These are phyloP conservation scores for Taurulus bubalis DNA, from an alignment of 2,113 vertebrate species.

Conservation along the genomic window DNA sequence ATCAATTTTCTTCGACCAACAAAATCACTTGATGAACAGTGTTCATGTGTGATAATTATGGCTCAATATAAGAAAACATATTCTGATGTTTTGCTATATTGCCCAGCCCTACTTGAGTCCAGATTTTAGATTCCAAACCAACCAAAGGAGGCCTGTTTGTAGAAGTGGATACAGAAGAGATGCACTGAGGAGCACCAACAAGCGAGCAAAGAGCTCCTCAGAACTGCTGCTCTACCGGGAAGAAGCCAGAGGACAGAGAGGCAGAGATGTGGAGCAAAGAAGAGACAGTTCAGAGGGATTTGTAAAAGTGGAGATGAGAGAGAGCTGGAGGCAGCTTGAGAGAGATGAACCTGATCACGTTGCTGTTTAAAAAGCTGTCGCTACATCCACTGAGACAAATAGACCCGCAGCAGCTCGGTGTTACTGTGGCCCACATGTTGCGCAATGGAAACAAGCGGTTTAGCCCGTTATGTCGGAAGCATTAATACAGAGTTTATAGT, in stretches of 20 bases:
- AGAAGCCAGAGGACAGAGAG: slow-evolving; percentile 31
- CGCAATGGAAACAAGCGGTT: background rate
- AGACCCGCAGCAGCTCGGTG: background rate
- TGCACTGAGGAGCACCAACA: slow-evolving; percentile 8
- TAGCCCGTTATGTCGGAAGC: background rate
- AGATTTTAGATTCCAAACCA: too few species aligned
- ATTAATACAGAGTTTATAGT: background rate
- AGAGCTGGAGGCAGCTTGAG: slow-evolving; percentile 30
- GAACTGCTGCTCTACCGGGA: too few species aligned
- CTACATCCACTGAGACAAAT: background rate
- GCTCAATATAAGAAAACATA: too few species aligned
- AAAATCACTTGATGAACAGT: too few species aligned
- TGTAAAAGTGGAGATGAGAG: slow-evolving; percentile 21
- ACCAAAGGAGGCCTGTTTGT: background rate
- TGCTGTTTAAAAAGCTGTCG: too few species aligned
- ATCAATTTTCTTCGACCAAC: too few species aligned
- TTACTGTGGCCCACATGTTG: background rate
- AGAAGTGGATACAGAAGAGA: slow-evolving; percentile 10
- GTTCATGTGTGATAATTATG: too few species aligned
- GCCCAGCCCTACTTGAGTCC: too few species aligned
- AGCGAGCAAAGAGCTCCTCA: slow-evolving; percentile 21
- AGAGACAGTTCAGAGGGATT: slow-evolving; percentile 27
- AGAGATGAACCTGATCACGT: slow-evolving; percentile 42
- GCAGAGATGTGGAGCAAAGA: too few species aligned
- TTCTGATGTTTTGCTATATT: too few species aligned